phyloP scores from a whole-genome alignment of 2,797 vertebrate genomes.

The Malurus leucopterus region DNA sequence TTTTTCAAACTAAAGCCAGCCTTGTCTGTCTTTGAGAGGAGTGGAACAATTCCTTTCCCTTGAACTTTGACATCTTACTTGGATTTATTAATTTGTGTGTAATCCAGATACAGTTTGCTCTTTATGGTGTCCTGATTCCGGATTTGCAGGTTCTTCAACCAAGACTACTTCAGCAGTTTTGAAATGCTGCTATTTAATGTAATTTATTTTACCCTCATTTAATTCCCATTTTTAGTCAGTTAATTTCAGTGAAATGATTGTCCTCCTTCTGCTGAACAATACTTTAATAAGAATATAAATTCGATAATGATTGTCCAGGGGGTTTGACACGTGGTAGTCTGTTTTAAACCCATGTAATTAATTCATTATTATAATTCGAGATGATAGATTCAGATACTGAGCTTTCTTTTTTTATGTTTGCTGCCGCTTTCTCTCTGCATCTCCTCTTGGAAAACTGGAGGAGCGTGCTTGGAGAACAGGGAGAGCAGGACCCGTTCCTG shows the following conservation, averaged over 20 bases:
- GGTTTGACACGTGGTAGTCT: neutral
- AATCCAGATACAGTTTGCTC: neutral
- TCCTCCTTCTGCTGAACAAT: neutral
- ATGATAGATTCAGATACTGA: neutral
- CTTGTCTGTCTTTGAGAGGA: neutral
- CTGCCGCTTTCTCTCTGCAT: fast-evolving
- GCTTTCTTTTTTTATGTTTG: neutral
- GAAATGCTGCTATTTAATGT: neutral
- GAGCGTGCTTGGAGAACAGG: fast-evolving
- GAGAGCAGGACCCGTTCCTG: too few relatives aligned
- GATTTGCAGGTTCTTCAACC: neutral
- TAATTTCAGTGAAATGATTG: neutral
- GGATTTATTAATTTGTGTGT: neutral
- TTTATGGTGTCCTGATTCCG: neutral
- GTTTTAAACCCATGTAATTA: neutral
- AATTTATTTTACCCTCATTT: neutral
- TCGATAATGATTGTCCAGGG: neutral
- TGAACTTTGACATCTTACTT: neutral
- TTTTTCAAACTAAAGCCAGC: neutral
- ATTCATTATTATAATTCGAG: neutral
- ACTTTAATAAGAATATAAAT: neutral
- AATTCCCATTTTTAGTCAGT: neutral
- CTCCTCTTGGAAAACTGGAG: too few relatives aligned
- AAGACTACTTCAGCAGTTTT: neutral
- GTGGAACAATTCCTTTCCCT: neutral